phyloP scores from a whole-genome alignment of 1,140 invertebrate species.

The Drosophila ironensis region DNA sequence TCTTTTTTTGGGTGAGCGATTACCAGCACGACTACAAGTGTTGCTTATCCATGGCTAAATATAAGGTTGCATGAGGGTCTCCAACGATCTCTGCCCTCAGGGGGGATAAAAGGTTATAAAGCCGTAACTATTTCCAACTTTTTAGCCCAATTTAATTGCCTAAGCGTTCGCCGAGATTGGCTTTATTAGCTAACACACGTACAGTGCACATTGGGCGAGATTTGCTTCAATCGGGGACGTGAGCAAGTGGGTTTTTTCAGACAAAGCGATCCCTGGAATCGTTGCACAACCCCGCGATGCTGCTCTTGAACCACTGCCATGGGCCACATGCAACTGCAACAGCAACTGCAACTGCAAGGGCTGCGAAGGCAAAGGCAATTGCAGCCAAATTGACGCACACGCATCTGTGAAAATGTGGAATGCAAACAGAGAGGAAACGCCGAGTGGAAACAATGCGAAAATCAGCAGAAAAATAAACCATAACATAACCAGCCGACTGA shows the following conservation, averaged over 20 bases:
- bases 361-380: conserved; percentile 4
- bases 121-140: background rate
- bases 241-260: conserved; percentile 13
- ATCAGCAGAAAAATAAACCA: no score
- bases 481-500: conserved; percentile 13
- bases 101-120: background rate
- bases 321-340: conserved; percentile 15
- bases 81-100: no score
- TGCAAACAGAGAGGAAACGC: conserved; percentile 24
- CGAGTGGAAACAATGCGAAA: conserved; percentile 25
- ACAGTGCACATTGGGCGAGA: conserved; percentile 5
- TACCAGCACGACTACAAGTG: background rate
- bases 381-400: conserved; percentile 40
- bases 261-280: conserved; percentile 17
- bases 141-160: conserved; percentile 13
- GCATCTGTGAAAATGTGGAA: conserved; percentile 41
- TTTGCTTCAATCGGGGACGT: conserved; percentile 36
- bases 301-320: conserved; percentile 34
- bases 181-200: conserved; percentile 30
- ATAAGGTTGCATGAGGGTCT: background rate
- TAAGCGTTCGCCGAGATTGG: background rate
- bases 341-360: background rate
- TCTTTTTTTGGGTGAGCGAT: no score
- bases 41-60: background rate
- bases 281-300: conserved; percentile 19